These are phyloP conservation scores for Phasianus colchicus DNA, from an alignment of 2,113 vertebrate species.

Conservation along the genomic window DNA sequence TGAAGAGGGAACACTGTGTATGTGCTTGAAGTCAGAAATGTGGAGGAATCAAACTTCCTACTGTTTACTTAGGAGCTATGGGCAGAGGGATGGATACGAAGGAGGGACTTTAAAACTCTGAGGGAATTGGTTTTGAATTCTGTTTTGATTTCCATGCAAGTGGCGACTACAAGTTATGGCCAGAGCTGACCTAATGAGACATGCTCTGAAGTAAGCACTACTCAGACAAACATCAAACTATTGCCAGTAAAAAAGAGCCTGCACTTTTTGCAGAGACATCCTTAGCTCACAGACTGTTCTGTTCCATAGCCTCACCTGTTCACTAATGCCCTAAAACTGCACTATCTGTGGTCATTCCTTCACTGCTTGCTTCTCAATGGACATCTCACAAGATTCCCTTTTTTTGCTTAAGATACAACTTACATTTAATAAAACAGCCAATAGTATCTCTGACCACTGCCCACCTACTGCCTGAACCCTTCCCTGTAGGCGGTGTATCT, in stretches of 20 bases:
- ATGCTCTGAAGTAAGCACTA: background rate
- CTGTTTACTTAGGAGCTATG: background rate
- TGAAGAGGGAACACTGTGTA: background rate
- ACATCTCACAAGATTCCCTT: background rate
- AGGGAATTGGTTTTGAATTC: slow-evolving; percentile 37
- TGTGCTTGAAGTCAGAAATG: background rate
- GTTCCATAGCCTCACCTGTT: background rate
- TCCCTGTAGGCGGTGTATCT: background rate
- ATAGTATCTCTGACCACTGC: background rate
- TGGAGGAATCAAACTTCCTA: background rate
- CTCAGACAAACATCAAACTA: background rate
- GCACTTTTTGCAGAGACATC: background rate
- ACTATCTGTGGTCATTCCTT: background rate
- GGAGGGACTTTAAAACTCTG: background rate
- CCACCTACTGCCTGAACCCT: background rate
- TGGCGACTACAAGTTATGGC: background rate
- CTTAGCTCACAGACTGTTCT: background rate
- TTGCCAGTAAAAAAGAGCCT: background rate
- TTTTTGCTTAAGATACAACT: background rate
- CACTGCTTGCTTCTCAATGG: background rate
- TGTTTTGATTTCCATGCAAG: slow-evolving; percentile 33
- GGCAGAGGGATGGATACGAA: background rate
- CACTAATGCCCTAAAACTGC: background rate
- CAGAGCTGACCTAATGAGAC: background rate
- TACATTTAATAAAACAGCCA: background rate